Conservation (phyloP, 1,140 invertebrate genomes). For the Liolophura sinensis region DNA sequence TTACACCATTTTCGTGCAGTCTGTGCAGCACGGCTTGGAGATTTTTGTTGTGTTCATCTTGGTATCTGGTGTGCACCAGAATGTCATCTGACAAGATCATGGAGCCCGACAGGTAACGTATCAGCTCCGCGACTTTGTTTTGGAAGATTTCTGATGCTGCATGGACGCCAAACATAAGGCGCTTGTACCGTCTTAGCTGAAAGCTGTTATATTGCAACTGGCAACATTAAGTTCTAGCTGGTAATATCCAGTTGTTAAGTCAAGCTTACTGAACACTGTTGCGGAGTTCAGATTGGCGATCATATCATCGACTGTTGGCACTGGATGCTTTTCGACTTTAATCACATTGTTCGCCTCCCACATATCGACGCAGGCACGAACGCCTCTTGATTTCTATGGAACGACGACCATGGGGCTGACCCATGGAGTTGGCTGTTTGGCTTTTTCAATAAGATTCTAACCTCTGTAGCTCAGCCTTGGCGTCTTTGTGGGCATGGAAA, state of each 20-base stretch:
- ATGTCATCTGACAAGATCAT: too few species aligned
- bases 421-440: conserved; percentile 40
- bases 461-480: conserved; percentile 12
- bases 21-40: too few species aligned
- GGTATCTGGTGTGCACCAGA: too few species aligned
- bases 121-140: too few species aligned
- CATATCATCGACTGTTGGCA: conserved; percentile 28
- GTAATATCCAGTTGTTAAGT: too few species aligned
- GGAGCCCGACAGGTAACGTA: too few species aligned
- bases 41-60: too few species aligned
- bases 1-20: too few species aligned
- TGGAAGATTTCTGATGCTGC: too few species aligned
- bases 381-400: conserved; percentile 26
- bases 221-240: too few species aligned
- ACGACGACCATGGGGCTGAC: conserved; percentile 29
- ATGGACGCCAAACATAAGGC: too few species aligned
- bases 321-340: conserved; percentile 16
- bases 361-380: conserved; percentile 33
- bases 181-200: conserved; percentile 14
- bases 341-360: conserved; percentile 20
- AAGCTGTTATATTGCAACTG: conserved; percentile 26
- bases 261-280: too few species aligned
- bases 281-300: conserved; percentile 27
- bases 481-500: conserved; percentile 16
- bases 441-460: conserved; percentile 26